phyloP scores from a whole-genome alignment of 1,140 invertebrate genomes.

The Drosophila varians region DNA sequence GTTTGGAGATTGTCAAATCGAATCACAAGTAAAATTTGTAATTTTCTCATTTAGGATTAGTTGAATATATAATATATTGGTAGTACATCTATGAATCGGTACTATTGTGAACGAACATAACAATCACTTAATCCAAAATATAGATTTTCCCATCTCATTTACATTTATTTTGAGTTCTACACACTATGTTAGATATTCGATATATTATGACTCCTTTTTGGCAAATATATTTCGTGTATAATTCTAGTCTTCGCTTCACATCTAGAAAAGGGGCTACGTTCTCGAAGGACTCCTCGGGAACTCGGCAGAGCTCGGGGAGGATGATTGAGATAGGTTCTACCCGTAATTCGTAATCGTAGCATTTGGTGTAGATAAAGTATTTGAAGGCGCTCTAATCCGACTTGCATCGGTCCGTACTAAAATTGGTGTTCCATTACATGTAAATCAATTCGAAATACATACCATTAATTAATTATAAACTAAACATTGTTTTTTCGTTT shows the following conservation, averaged over 20 bases:
- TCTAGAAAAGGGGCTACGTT: neutral
- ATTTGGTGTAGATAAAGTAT: constrained; percentile 74
- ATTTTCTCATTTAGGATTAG: constrained; percentile 46
- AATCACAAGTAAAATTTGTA: constrained; percentile 79
- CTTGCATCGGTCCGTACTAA: constrained; percentile 43
- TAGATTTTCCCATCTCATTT: constrained; percentile 14
- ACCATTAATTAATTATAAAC: constrained; percentile 32
- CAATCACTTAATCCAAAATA: constrained; percentile 57
- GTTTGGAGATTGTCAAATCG: constrained; percentile 81
- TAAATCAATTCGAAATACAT: constrained; percentile 58
- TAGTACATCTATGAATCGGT: constrained; percentile 32
- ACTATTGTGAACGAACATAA: constrained; percentile 50
- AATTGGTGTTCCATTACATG: constrained; percentile 72
- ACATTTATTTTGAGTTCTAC: neutral
- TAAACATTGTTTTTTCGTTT: constrained; percentile 22
- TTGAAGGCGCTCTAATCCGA: constrained; percentile 61
- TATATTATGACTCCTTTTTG: neutral
- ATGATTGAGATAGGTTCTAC: constrained; percentile 46
- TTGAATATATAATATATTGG: constrained; percentile 24
- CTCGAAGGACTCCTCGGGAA: constrained; percentile 11
- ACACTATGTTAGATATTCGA: neutral
- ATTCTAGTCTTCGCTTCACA: neutral
- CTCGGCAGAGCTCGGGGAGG: constrained; percentile 12
- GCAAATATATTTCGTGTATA: neutral
- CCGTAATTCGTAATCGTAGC: constrained; percentile 36